Base-by-base conservation (phyloP, 2,888 invertebrate species). In the Drosophila picticornis region DNA sequence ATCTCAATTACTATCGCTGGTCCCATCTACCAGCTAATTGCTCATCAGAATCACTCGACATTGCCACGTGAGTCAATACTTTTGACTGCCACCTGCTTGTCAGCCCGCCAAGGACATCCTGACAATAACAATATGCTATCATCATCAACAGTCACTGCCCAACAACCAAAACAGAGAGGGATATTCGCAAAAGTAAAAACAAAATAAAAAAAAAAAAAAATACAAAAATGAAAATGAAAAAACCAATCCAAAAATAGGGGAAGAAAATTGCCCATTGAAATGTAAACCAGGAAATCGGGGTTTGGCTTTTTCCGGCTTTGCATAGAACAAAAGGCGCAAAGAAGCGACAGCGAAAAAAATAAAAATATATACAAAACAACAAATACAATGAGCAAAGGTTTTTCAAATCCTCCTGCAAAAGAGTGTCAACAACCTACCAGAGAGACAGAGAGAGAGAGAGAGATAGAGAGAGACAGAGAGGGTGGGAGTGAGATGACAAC, bases 301-400 rank as follows among this genome's bases (percentile, higher is more conserved):
- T 90, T 90, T 89, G 91, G 84, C 89, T 90, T 88, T 84, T 91
- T 91, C 91, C 91, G 91, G 91, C 88, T 91, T 90, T 88, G 80
- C 76, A 73, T 69, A 53, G 79, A 85, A 85, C 88, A 85, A 85
- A 75, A 72, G 84, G 60, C 63, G 61, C 56, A 71, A 61, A 69
- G 75, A 83, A 82, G 78, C 80, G 76, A 72, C 77, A 60, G 75
- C 57, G 29, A 53, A 66, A 67, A 60, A 80, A 27, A 73, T 63
- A 82, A 75, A 80, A 67, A 77, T 71, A 75, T 70, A 84, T 67
- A 73, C 63, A 77, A 69, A 82, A 78, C 71, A 73, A 73, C 29
- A 83, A 77, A 80, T 79, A 86, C 82, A 85, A 82, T 68, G 75
- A 68, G 77, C 71, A 63, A 31, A 83, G 77, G 77, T 73, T 77